Evolutionary conservation across 2,113 vertebrate species (phyloP).

Genomic region (Balaeniceps rex): DNA sequence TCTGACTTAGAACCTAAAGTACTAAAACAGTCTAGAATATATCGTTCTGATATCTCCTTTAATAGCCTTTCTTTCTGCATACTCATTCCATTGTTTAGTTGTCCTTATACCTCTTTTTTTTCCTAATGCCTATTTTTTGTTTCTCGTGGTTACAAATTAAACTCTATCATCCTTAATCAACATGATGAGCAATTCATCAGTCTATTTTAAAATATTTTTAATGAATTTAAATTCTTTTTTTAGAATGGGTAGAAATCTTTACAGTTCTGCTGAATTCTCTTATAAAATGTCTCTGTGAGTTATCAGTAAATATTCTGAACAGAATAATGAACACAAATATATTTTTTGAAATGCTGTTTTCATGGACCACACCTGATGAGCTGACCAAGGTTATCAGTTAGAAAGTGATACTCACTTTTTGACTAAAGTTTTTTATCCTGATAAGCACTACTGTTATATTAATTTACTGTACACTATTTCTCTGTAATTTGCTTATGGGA

Average conservation of each 20-base stretch:
- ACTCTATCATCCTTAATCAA: not conserved
- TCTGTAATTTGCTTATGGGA: not conserved
- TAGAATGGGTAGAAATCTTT: not conserved
- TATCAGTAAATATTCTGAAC: not conserved
- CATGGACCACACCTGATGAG: not conserved
- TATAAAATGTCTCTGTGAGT: not conserved
- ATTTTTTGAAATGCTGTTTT: not conserved
- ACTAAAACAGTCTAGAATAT: not conserved
- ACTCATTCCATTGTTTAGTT: not conserved
- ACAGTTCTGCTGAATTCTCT: not conserved
- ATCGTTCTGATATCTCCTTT: not conserved
- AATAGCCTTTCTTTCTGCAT: not conserved
- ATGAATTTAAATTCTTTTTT: not conserved
- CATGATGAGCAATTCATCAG: not conserved
- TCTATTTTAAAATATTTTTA: not conserved
- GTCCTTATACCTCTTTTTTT: not conserved
- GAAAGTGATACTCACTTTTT: not conserved
- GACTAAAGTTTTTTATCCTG: not conserved
- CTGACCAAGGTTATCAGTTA: not conserved
- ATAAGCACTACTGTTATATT: not conserved
- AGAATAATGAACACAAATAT: not conserved
- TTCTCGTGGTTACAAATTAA: not conserved
- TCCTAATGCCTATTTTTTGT: not conserved
- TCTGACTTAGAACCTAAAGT: not conserved
- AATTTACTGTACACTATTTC: not conserved